Base-by-base conservation (phyloP, 2,888 invertebrate species). In the Acanthococcus lagerstroemiae region DNA sequence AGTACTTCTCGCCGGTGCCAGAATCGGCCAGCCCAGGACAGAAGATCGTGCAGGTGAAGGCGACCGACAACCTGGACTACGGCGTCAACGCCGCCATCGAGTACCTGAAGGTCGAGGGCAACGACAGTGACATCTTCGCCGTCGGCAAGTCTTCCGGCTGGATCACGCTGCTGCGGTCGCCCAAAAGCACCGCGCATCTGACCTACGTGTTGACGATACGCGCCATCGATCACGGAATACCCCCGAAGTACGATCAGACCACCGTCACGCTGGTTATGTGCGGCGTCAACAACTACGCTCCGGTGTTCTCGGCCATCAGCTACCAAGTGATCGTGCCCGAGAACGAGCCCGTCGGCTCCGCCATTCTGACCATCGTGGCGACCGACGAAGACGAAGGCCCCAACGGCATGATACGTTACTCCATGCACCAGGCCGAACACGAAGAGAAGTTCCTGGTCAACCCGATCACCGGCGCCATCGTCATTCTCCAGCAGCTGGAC, bases 281-380 rank as follows among this genome's bases (percentile, higher is more conserved):
- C 0, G 92, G 89, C 2, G 88, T 90, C 74, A 95, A 95, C 76
- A 78, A 80, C 46, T 81, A 84, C 73, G 80, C 84, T 1, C 95
- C 95, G 0, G 84, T 84, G 60, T 95, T 95, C 74, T 88, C 86
- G 4, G 88, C 88, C 0, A 77, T 86, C 0, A 88, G 88, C 72
- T 92, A 93, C 75, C 89, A 92, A 79, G 92, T 91, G 0, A 87
- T 90, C 68, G 89, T 95, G 1, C 88, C 90, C 0, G 95, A 95
- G 80, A 93, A 92, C 76, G 91, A 91, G 74, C 88, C 89, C 0
- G 78, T 91, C 0, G 90, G 91, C 1, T 87, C 90, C 1, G 85
- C 88, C 0, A 90, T 95, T 70, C 77, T 92, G 3, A 90, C 87
- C 0, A 86, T 95, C 0, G 85, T 82, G 69, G 95, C 95, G 3